Evolutionary conservation across 2,113 vertebrate genomes (phyloP), one percentile per base, ranked within the genome.

Genomic region (Hypocryptadius cinnamomeus): DNA sequence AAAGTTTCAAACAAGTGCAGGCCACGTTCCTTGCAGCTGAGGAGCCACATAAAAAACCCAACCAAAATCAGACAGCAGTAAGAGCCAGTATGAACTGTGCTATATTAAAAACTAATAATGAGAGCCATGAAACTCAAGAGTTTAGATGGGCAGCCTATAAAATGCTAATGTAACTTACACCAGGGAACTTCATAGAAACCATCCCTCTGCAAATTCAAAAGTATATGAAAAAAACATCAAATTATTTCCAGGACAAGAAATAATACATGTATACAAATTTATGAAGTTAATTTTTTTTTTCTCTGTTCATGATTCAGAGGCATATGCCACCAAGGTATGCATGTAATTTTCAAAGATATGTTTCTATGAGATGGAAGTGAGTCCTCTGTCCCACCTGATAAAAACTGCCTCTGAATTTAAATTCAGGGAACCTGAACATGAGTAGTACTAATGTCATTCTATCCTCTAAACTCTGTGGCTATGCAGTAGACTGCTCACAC

Each of bases 71-170:
- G 68, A 91, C 28, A 87, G 35, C 73, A 94, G 23, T 66, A 82
- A 89, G 81, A 81, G 23, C 48, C 65, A 63, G 3, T 68, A 79
- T 68, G 77, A 85, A 72, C 84, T 56, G 31, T 45, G 61, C 69
- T 84, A 60, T 76, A 88, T 92, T 95, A 78, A 93, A 94, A 80
- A 81, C 64, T 92, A 66, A 90, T 63, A 88, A 25, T 21, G 30
- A 90, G 40, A 63, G 39, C 44, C 45, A 76, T 20, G 61, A 92
- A 91, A 90, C 83, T 78, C 56, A 56, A 44, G 56, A 85, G 86
- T 91, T 95, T 89, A 79, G 50, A 82, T 25, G 57, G 85, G 28
- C 57, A 92, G 44, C 65, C 28, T 79, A 79, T 90, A 85, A 93
- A 93, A 89, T 24, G 15, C 40, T 53, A 72, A 87, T 79, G 19